A percentile compares a stretch with the other conserved stretches of the same genome.
phyloP scores from a whole-genome alignment of 2,113 vertebrate genomes.

The Lethenteron camtschaticum region DNA sequence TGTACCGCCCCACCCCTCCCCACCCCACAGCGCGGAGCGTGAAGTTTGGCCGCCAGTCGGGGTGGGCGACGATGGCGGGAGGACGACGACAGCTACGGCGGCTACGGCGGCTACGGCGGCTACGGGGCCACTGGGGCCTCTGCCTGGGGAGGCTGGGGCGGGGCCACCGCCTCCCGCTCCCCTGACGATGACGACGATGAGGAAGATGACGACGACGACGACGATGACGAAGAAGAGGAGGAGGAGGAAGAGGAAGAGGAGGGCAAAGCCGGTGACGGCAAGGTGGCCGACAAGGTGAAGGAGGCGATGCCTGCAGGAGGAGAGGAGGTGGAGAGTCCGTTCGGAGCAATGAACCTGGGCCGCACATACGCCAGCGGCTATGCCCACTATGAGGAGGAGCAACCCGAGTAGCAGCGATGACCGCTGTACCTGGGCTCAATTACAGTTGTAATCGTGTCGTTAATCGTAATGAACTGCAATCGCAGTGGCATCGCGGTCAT shows the following conservation, averaged over 20 bases:
- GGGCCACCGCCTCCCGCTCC: slow-evolving; percentile 9
- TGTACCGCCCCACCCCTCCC: slow-evolving; percentile 1
- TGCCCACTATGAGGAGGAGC: slow-evolving; percentile 36
- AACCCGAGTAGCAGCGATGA: slow-evolving; percentile 6
- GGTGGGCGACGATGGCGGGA: slow-evolving; percentile 38
- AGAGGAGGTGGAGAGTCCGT: slow-evolving; percentile 10
- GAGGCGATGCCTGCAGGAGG: slow-evolving; percentile 13
- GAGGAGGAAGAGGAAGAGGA: slow-evolving; percentile 48
- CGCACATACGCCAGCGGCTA: slow-evolving; percentile 36
- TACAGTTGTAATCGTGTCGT: too few species aligned
- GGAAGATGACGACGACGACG: slow-evolving; percentile 33
- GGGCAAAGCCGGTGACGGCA: slow-evolving; percentile 36
- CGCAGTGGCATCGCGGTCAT: too few species aligned
- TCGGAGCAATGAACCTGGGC: slow-evolving; percentile 45
- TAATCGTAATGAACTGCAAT: too few species aligned
- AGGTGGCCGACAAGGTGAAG: slow-evolving; percentile 33
- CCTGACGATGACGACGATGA: slow-evolving; percentile 22
- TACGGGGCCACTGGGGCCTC: slow-evolving; percentile 17
- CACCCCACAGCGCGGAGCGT: slow-evolving; percentile 45
- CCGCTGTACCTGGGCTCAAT: too few species aligned
- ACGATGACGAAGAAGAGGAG: slow-evolving; percentile 35
- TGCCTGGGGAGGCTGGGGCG: slow-evolving; percentile 11
- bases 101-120: slow-evolving; percentile 57
- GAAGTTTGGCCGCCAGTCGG: slow-evolving; percentile 72
- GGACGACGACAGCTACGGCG: slow-evolving; percentile 46